These are phyloP conservation scores for Margarornis squamiger DNA, from an alignment of 2,797 vertebrate genomes.

Conservation along the genomic window DNA sequence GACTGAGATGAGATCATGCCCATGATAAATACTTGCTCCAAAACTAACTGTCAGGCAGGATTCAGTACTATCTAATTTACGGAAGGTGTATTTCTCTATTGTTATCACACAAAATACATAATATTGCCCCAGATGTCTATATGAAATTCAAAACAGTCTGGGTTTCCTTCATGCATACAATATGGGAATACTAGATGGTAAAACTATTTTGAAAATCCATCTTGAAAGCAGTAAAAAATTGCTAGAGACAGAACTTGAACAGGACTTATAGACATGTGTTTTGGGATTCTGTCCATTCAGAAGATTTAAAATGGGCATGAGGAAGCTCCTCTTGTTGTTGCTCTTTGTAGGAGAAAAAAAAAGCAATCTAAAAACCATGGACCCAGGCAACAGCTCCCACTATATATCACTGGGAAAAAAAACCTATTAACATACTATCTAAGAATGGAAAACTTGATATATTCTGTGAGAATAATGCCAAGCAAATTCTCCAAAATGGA, in stretches of 20 bases:
- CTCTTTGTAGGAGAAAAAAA: not conserved
- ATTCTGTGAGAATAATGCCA: not conserved
- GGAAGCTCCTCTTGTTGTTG: not conserved
- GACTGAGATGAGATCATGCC: conserved; percentile 14
- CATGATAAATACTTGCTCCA: conserved; percentile 34
- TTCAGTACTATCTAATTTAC: not conserved
- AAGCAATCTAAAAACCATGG: not conserved
- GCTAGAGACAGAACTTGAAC: not conserved
- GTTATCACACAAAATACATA: not conserved
- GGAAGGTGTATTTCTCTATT: not conserved
- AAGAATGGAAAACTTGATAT: not conserved
- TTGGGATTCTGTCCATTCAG: not conserved
- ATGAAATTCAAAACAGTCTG: conserved; percentile 24
- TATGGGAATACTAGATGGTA: not conserved
- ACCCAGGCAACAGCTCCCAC: not conserved
- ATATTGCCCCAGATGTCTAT: not conserved
- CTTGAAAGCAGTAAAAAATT: conserved; percentile 22
- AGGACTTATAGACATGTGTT: not conserved
- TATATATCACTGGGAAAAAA: not conserved
- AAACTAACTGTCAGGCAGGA: not conserved
- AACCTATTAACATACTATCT: not conserved
- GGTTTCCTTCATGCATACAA: not conserved
- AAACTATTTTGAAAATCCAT: conserved; percentile 29
- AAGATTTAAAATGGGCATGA: conserved; percentile 33
- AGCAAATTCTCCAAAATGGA: not conserved